Conservation (phyloP, 2,113 vertebrate species). For the Salvator merianae region DNA sequence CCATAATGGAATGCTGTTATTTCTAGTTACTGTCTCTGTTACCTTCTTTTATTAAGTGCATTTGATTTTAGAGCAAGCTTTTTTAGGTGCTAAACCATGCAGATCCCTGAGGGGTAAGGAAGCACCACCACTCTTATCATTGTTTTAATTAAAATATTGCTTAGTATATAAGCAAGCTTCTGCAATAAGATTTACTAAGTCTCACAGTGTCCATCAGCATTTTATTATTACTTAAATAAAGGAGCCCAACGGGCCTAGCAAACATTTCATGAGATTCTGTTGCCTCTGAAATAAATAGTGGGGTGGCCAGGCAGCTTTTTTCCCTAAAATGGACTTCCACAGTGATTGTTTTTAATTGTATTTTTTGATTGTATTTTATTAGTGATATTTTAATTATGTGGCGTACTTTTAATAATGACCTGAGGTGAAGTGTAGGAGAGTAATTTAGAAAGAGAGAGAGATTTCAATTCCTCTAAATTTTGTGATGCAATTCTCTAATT, state of each 20-base stretch:
- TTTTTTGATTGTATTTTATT: too few species aligned
- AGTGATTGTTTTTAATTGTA: neutral
- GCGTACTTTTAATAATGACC: too few species aligned
- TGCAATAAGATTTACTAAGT: slow-evolving; percentile 24
- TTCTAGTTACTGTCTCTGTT: neutral
- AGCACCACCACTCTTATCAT: neutral
- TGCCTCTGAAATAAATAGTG: neutral
- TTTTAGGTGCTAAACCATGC: slow-evolving; percentile 1
- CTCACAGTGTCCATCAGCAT: neutral
- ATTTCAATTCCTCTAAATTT: too few species aligned
- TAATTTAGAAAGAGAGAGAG: too few species aligned
- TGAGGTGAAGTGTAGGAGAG: too few species aligned
- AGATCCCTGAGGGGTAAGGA: neutral
- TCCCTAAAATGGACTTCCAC: neutral
- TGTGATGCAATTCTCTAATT: too few species aligned
- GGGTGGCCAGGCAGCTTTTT: neutral
- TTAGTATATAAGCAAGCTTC: neutral
- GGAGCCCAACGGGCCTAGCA: neutral
- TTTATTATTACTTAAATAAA: slow-evolving; percentile 28
- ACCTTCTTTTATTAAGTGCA: neutral
- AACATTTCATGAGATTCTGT: neutral
- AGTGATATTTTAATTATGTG: too few species aligned
- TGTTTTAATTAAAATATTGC: slow-evolving; percentile 29
- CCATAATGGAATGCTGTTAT: neutral
- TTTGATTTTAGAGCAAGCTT: slow-evolving; percentile 4